phyloP scores from a whole-genome alignment of 2,113 vertebrate genomes.

The Carlito syrichta region DNA sequence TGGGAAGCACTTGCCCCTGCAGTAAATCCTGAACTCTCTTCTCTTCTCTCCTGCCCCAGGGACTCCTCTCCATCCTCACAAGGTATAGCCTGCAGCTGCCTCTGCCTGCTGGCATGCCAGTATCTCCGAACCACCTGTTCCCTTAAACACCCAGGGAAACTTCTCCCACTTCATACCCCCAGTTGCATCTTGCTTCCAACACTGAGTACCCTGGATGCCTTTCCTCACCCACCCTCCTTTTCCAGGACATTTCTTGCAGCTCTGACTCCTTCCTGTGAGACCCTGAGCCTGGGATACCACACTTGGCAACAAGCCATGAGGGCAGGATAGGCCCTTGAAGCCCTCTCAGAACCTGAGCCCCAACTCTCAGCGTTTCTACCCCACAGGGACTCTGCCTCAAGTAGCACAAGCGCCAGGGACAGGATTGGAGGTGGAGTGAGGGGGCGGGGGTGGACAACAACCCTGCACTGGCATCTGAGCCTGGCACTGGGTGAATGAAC shows the following conservation, averaged over 20 bases:
- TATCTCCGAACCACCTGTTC: not conserved
- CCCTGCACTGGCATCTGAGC: not conserved
- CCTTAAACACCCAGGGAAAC: not conserved
- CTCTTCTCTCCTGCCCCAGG: not conserved
- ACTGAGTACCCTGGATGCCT: not conserved
- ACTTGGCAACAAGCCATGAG: not conserved
- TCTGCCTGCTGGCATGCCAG: not conserved
- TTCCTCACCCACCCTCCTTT: not conserved
- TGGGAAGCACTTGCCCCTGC: not conserved
- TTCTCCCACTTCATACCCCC: not conserved
- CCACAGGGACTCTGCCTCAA: not conserved
- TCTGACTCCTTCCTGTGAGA: not conserved
- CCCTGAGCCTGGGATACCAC: not conserved
- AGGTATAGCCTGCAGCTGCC: not conserved
- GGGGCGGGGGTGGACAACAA: not conserved
- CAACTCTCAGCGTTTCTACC: not conserved
- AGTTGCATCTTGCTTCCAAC: not conserved
- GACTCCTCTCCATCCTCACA: not conserved
- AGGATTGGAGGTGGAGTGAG: not conserved
- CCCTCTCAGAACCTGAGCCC: not conserved
- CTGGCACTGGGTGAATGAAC: not conserved
- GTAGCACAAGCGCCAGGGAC: not conserved
- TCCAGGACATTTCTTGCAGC: not conserved
- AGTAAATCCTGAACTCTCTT: not conserved
- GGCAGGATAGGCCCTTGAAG: not conserved